phyloP scores from a whole-genome alignment of 2,888 invertebrate species.

The Troilus luridus region DNA sequence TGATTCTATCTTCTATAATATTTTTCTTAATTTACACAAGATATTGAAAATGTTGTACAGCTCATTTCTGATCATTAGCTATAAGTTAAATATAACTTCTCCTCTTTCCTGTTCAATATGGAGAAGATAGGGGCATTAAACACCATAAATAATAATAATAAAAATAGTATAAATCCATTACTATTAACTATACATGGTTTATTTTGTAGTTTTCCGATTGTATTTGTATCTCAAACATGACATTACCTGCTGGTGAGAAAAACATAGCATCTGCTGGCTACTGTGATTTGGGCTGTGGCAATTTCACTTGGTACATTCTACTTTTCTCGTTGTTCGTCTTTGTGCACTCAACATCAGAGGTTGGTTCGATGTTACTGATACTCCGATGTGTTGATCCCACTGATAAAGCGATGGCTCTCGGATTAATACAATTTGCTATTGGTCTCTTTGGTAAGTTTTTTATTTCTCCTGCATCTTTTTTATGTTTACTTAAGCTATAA shows the following conservation, averaged over 20 bases:
- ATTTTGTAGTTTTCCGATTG: slow-evolving; percentile 71
- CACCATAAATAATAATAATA: not conserved
- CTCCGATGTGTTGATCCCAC: slow-evolving; percentile 91
- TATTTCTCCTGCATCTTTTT: not conserved
- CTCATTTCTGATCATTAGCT: not conserved
- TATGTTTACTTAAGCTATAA: not conserved
- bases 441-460: slow-evolving; percentile 81
- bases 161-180: not conserved
- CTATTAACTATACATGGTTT: not conserved
- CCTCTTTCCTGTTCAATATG: not conserved
- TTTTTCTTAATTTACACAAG: no score
- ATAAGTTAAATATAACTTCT: not conserved
- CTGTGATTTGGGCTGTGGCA: slow-evolving; percentile 84
- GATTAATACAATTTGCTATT: slow-evolving; percentile 93
- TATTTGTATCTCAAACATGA: slow-evolving; percentile 69
- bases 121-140: not conserved
- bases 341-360: slow-evolving; percentile 93
- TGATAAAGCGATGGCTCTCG: slow-evolving; percentile 95
- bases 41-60: not conserved
- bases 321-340: slow-evolving; percentile 91
- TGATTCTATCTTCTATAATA: no score
- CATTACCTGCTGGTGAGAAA: not conserved
- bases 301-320: slow-evolving; percentile 84
- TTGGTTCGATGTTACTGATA: slow-evolving; percentile 90
- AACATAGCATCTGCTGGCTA: slow-evolving; percentile 79